These are phyloP conservation scores for Drosophila antonietae DNA, from an alignment of 2,888 invertebrate species.

Conservation along the genomic window DNA sequence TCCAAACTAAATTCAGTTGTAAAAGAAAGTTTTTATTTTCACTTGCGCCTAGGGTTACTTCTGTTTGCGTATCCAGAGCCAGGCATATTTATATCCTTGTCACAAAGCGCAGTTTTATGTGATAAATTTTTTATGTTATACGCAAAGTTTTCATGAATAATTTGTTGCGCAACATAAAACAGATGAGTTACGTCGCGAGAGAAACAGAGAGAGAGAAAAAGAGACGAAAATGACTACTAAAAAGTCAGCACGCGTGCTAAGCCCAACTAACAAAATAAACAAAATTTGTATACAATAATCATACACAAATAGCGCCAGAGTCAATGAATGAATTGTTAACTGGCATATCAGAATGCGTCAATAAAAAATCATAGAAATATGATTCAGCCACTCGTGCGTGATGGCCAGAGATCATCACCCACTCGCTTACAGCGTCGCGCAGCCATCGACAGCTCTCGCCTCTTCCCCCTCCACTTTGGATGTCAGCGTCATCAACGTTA, in stretches of 20 bases:
- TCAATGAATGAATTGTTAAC: constrained; percentile 64
- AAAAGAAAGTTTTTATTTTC: constrained; percentile 37
- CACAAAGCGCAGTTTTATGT: constrained; percentile 41
- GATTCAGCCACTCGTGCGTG: constrained; percentile 58
- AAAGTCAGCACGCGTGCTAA: constrained; percentile 36
- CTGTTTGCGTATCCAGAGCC: constrained; percentile 11
- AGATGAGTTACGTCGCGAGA: constrained; percentile 15
- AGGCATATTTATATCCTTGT: constrained; percentile 28
- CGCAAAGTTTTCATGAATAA: constrained; percentile 54
- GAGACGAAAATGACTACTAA: constrained; percentile 33
- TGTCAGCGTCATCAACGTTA: constrained; percentile 60
- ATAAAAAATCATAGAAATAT: constrained; percentile 75
- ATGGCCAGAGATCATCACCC: constrained; percentile 48
- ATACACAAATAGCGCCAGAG: constrained; percentile 29
- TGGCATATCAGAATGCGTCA: constrained; percentile 59
- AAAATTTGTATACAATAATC: constrained; percentile 32
- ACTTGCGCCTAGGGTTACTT: constrained; percentile 10
- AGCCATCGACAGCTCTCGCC: constrained; percentile 1
- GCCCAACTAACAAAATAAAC: constrained; percentile 32
- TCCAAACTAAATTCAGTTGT: constrained; percentile 1
- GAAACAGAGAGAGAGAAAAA: not conserved
- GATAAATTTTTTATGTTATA: constrained; percentile 51
- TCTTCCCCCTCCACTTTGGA: not conserved
- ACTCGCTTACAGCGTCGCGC: constrained; percentile 4
- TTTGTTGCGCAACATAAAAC: constrained; percentile 60